A percentile compares a stretch with the other conserved stretches of the same genome.
phyloP scores from a whole-genome alignment of 2,888 invertebrate genomes.

The Athalia rosae region DNA sequence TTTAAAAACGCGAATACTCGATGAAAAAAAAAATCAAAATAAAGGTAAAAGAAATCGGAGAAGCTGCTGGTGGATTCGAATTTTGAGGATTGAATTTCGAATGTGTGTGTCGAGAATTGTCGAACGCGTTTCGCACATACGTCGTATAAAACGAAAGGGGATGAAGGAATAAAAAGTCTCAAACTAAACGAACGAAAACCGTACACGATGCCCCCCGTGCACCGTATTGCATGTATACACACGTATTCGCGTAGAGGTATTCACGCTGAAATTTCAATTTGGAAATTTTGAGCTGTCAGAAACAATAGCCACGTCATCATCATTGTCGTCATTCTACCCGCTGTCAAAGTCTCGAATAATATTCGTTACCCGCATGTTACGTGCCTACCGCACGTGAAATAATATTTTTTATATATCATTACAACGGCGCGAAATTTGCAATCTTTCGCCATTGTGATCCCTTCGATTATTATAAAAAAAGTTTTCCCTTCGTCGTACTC shows the following conservation, averaged over 20 bases:
- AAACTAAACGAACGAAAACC: too few relatives aligned
- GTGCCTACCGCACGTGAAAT: too few relatives aligned
- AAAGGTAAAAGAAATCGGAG: neutral
- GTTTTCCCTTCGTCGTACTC: too few relatives aligned
- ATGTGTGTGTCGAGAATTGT: neutral
- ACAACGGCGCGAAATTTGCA: neutral
- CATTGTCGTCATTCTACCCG: slow-evolving; percentile 12
- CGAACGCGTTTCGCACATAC: too few relatives aligned
- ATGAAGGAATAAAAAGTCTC: too few relatives aligned
- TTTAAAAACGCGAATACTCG: neutral
- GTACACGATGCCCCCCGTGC: too few relatives aligned
- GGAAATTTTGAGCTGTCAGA: slow-evolving; percentile 35
- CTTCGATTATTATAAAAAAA: too few relatives aligned
- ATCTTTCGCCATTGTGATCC: too few relatives aligned
- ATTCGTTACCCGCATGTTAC: slow-evolving; percentile 21
- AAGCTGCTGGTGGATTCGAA: slow-evolving; percentile 28
- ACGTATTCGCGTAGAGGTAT: too few relatives aligned
- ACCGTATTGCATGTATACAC: too few relatives aligned
- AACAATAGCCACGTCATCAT: slow-evolving; percentile 36
- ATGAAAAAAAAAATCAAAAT: neutral
- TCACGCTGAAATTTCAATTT: neutral
- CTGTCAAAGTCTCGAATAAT: slow-evolving; percentile 41
- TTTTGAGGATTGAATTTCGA: slow-evolving; percentile 18
- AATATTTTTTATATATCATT: too few relatives aligned
- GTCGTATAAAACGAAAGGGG: too few relatives aligned